Base-by-base conservation (phyloP, 2,888 invertebrate species). In the Papilio gigon region DNA sequence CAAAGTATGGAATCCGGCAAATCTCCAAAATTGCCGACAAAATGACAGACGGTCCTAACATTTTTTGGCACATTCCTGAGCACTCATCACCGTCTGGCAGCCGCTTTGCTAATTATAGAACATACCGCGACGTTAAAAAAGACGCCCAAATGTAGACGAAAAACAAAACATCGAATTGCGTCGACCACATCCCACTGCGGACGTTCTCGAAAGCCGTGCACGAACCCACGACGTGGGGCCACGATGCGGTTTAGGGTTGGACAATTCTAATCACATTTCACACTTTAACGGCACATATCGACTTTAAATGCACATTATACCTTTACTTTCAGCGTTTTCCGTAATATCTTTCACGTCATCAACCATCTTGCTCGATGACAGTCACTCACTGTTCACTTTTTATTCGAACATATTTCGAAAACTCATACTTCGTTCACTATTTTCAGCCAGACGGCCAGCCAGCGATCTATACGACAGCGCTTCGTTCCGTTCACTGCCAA, bases 301-400 rank as follows among this genome's bases (percentile, higher is more conserved):
- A 86, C 83, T 84, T 84, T 82, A 86, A 88, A 87, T 87, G 81
- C 89, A 89, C 88, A 81, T 84, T 84, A 84, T 92, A 92, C 92
- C 92, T 91, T 89, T 90, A 84, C 87, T 89, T 88, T 92, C 92
- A 87, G 90, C 90, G 87, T 89, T 89, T 90, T 90, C 92, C 81
- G 84, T 84, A 86, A 89, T 85, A 87, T 91, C 87, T 88, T 85
- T 89, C 90, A 89, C 91, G 88, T 92, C 92, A 90, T 91, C 92
- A 89, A 90, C 92, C 92, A 92, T 92, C 86, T 92, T 92, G 92
- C 90, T 87, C 82, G 87, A 88, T 90, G 90, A 91, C 90, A 90
- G 87, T 88, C 88, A 89, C 89, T 87, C 88, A 90, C 89, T 87
- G 84, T 83, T 83, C 91, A 91, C 90, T 91, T 90, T 90, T 90